Evolutionary conservation across 2,113 vertebrate genomes (phyloP).

Genomic region (Sebastes fasciatus): DNA sequence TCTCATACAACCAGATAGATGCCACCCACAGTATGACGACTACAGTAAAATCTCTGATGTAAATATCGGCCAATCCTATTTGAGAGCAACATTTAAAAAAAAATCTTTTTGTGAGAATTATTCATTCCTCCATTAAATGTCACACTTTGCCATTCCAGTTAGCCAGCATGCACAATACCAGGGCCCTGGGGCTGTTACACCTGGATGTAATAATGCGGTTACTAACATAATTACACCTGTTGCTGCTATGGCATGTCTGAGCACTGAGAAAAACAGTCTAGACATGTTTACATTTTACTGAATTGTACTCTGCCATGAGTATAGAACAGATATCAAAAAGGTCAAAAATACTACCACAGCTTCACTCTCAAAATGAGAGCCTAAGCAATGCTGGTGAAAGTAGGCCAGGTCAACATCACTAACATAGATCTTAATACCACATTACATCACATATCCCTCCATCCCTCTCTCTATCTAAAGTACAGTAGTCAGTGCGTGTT

Average conservation of each 20-base stretch:
- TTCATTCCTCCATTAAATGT: background rate
- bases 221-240: too few species aligned
- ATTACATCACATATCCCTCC: constrained; percentile 12
- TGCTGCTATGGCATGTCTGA: too few species aligned
- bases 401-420: constrained; percentile 30
- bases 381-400: constrained; percentile 2
- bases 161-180: background rate
- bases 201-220: background rate
- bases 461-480: background rate
- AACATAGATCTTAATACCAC: constrained; percentile 28
- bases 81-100: background rate
- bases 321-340: background rate
- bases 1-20: background rate
- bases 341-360: background rate
- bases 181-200: background rate
- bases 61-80: too few species aligned
- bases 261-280: too few species aligned
- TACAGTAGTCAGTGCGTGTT: background rate
- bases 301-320: background rate
- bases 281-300: too few species aligned
- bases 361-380: background rate
- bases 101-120: too few species aligned
- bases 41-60: too few species aligned
- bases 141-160: background rate
- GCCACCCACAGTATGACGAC: background rate